phyloP scores from a whole-genome alignment of 2,888 invertebrate genomes.

The Chrysolina americana region DNA sequence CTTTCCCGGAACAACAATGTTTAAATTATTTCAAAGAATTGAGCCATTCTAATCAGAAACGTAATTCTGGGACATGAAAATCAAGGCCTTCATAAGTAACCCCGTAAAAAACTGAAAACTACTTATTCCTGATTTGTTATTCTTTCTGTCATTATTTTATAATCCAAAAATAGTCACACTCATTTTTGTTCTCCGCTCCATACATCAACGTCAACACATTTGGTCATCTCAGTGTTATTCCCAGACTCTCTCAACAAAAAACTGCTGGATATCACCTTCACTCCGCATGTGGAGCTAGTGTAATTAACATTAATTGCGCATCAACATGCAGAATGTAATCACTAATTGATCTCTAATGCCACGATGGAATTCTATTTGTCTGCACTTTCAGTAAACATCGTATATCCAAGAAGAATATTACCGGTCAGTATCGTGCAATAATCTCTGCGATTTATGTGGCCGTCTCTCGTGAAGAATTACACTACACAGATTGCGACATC shows the following conservation, averaged over 20 bases:
- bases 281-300: not conserved
- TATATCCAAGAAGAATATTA: not conserved
- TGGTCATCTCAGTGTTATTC: conserved; percentile 14
- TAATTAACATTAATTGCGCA: conserved; percentile 17
- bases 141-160: not conserved
- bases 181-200: not conserved
- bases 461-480: not conserved
- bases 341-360: conserved; percentile 13
- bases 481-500: not conserved
- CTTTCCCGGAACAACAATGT: too few relatives aligned
- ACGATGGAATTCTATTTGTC: conserved; percentile 18
- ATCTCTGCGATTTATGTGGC: not conserved
- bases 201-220: conserved; percentile 10
- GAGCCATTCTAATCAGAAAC: too few relatives aligned
- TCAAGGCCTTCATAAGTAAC: not conserved
- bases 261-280: not conserved
- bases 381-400: conserved; percentile 4
- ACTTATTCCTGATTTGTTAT: not conserved
- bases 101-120: not conserved
- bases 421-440: not conserved
- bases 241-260: conserved; percentile 6
- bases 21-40: too few relatives aligned
- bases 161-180: not conserved
- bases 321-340: conserved; percentile 14
- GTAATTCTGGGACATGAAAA: not conserved